phyloP scores from a whole-genome alignment of 2,113 vertebrate genomes.

The Sander vitreus region DNA sequence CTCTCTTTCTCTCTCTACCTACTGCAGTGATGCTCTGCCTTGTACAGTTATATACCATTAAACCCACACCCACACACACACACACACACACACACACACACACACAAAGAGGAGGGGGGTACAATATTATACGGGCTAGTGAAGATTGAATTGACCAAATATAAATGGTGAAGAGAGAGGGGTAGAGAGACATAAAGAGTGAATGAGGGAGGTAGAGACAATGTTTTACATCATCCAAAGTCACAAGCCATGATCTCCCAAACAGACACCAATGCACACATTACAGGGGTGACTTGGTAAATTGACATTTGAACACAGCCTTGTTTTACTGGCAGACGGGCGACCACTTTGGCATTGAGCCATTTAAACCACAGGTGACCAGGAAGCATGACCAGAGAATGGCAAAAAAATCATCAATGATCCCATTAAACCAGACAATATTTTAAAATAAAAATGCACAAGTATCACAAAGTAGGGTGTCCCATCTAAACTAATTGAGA shows the following conservation, averaged over 20 bases:
- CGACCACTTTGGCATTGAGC: not conserved
- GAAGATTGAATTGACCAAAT: conserved; percentile 43
- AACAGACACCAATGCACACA: conserved; percentile 21
- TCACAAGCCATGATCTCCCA: conserved; percentile 31
- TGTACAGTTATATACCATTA: not conserved
- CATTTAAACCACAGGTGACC: conserved; percentile 34
- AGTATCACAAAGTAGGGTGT: not conserved
- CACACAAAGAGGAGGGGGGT: not conserved
- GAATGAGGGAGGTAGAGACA: conserved; percentile 40
- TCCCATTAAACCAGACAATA: not conserved
- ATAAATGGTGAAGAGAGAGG: conserved; percentile 8
- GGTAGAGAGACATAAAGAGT: conserved; percentile 17
- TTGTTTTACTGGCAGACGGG: not conserved
- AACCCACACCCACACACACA: conserved; percentile 20
- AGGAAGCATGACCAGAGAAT: not conserved
- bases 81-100: conserved; percentile 1
- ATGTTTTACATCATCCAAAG: conserved; percentile 53
- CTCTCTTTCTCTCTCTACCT: conserved; percentile 24
- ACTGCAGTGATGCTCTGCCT: conserved; percentile 40
- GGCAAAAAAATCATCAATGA: not conserved
- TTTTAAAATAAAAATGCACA: not conserved
- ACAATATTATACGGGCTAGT: conserved; percentile 25
- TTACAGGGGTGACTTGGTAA: conserved; percentile 26
- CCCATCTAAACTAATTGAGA: not conserved
- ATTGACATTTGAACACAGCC: conserved; percentile 29